Evolutionary conservation across 1,140 invertebrate genomes (phyloP).

Genomic region (Bathynomus jamesi): DNA sequence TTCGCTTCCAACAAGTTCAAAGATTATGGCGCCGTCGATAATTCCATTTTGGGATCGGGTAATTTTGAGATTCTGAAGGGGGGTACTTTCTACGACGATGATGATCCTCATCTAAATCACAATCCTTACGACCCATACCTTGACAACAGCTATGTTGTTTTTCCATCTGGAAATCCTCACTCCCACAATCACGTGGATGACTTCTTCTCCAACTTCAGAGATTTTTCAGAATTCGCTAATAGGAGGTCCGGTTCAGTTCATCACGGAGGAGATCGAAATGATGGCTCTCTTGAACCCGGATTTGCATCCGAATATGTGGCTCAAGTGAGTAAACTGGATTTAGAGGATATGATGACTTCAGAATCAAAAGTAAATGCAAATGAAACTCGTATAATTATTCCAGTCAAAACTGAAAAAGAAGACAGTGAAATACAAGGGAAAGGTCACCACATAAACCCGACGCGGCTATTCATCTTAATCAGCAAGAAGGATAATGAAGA

Average conservation of each 20-base stretch:
- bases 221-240: slow-evolving; percentile 60
- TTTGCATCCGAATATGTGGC: slow-evolving; percentile 25
- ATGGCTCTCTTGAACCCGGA: too few species aligned
- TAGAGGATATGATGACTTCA: neutral
- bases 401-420: neutral
- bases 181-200: slow-evolving; percentile 46
- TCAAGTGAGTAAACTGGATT: slow-evolving; percentile 2
- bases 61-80: slow-evolving; percentile 81
- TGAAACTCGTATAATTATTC: neutral
- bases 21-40: slow-evolving; percentile 20
- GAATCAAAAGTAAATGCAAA: neutral
- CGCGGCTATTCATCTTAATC: neutral
- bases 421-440: neutral
- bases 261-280: slow-evolving; percentile 4
- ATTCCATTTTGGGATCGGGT: slow-evolving; percentile 63
- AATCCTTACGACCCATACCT: slow-evolving; percentile 55
- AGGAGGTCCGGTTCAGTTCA: slow-evolving; percentile 21
- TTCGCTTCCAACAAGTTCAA: slow-evolving; percentile 17
- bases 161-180: slow-evolving; percentile 47
- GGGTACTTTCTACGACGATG: slow-evolving; percentile 71
- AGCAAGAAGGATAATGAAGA: neutral
- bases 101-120: slow-evolving; percentile 40
- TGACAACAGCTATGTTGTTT: slow-evolving; percentile 58
- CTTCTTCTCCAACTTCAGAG: slow-evolving; percentile 77
- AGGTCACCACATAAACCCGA: too few species aligned